Evolutionary conservation across 2,888 invertebrate genomes (phyloP), one percentile per base, ranked within the genome.

Genomic region (Nymphalis c-album): DNA sequence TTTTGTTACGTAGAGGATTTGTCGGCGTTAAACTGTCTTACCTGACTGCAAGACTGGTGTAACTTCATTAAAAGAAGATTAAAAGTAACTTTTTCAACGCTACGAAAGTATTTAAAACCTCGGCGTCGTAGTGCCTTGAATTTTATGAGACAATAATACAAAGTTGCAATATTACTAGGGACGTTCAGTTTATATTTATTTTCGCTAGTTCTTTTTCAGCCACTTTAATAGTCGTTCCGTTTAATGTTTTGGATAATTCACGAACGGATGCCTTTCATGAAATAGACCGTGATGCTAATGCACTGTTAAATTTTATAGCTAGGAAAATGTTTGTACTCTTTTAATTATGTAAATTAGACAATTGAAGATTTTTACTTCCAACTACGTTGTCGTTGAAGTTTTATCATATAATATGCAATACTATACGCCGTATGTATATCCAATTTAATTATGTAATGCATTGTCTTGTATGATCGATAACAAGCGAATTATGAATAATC

Each of bases 41-140:
- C 83, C 84, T 85, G 80, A 76, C 74, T 74, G 75, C 70, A 75
- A 75, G 74, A 70, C 68, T 71, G 76, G 78, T 76, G 80, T 80
- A 85, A 87, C 84, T 88, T 88, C 84, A 87, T 87, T 87, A 88
- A 87, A 88, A 85, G 82, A 81, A 85, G 85, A 87, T 87, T 87
- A 86, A 82, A 83, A 82, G 75, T 83, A 87, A 87, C 80, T 87
- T 86, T 77, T 75, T 80, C 77, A 77, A 69, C 76, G 80, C 78
- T 77, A 75, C 74, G 79, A 81, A 83, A 81, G 78, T 80, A 75
- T 79, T 81, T 76, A 77, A 78, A 81, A 75, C 69, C 78, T 65
- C 73, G 53, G 61, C 72, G 59, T 62, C 75, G 73, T 69, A 76
- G 73, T 76, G 70, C 74, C 68, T 69, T 74, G 77, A 77, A 77